phyloP scores from a whole-genome alignment of 2,797 vertebrate species.

The Enteromius viviparus region DNA sequence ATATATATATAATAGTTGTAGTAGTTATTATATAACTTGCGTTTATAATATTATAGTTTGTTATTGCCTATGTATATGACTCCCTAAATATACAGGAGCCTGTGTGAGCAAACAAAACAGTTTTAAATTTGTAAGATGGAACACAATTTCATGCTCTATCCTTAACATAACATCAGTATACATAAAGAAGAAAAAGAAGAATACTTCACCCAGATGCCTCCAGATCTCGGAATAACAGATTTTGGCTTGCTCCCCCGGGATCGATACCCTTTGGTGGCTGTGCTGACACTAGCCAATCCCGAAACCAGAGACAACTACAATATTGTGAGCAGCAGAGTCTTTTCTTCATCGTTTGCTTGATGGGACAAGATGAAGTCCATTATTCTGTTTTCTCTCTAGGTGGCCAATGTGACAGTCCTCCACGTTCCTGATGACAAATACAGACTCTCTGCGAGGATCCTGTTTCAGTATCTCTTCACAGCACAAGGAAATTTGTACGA shows the following conservation, averaged over 20 bases:
- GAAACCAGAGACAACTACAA: constrained; percentile 82
- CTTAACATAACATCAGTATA: constrained; percentile 79
- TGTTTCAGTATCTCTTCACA: constrained; percentile 92
- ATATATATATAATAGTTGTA: background rate
- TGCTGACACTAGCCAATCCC: constrained; percentile 84
- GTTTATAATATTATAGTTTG: background rate
- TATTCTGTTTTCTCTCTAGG: constrained; percentile 68
- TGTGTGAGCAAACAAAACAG: no score
- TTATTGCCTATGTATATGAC: background rate
- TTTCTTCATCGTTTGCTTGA: background rate
- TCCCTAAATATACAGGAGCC: background rate
- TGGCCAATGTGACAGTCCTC: constrained; percentile 87
- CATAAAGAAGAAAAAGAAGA: constrained; percentile 77
- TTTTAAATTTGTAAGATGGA: background rate
- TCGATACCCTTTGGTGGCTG: constrained; percentile 85
- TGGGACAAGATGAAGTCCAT: background rate
- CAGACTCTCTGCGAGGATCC: constrained; percentile 83
- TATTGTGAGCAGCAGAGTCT: constrained; percentile 81
- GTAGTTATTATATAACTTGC: no score
- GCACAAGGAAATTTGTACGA: constrained; percentile 89
- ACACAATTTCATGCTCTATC: constrained; percentile 22
- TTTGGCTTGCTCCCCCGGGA: constrained; percentile 88
- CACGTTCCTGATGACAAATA: constrained; percentile 91
- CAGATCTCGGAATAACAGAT: constrained; percentile 76
- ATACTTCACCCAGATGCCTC: constrained; percentile 79